phyloP scores from a whole-genome alignment of 2,113 vertebrate genomes.

The Anarhynchus alexandrinus region DNA sequence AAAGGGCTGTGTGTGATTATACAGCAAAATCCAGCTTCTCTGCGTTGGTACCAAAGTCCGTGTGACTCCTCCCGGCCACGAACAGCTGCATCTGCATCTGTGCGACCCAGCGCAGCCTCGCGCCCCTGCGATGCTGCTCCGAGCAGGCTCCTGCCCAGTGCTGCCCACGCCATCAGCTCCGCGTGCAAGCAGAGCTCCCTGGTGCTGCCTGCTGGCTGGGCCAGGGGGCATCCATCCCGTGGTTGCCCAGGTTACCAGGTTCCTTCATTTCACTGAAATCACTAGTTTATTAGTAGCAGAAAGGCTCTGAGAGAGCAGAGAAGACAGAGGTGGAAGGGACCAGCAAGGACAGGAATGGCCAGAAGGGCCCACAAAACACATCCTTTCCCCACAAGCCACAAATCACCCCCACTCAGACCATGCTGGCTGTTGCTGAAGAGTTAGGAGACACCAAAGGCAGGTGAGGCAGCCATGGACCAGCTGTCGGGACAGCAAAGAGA shows the following conservation, averaged over 20 bases:
- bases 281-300: not conserved
- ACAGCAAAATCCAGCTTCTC: not conserved
- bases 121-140: rapidly evolving
- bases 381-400: not conserved
- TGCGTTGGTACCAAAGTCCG: not conserved
- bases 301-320: not conserved
- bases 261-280: not conserved
- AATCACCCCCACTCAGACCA: not conserved
- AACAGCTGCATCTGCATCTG: not conserved
- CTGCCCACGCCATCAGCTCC: not conserved
- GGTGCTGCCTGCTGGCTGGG: not conserved
- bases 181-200: rapidly evolving
- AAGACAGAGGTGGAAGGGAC: not conserved
- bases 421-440: not conserved
- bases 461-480: not conserved
- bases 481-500: not conserved
- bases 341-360: not conserved
- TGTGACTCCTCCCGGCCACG: not conserved
- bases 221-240: not conserved
- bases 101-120: rapidly evolving
- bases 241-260: not conserved
- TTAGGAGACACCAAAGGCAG: not conserved
- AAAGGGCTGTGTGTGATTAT: not conserved
- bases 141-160: not conserved
- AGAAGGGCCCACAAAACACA: not conserved